These are phyloP conservation scores for Anguilla japonica DNA, from an alignment of 2,113 vertebrate genomes.

Conservation along the genomic window DNA sequence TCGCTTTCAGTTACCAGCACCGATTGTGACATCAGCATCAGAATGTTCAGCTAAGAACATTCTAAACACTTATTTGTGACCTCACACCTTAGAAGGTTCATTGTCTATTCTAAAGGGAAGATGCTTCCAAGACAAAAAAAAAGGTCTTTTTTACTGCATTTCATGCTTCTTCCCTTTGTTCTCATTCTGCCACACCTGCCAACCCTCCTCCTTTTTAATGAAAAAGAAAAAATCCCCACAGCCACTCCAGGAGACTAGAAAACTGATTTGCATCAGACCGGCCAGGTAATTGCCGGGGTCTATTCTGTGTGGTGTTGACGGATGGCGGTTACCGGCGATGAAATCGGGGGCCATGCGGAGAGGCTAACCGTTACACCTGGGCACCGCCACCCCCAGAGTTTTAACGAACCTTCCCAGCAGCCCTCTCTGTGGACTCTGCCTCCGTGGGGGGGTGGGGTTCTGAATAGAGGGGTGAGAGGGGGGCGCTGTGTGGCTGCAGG, in stretches of 20 bases:
- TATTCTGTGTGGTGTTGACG: background rate
- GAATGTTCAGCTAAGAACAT: too few relatives aligned
- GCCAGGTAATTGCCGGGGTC: background rate
- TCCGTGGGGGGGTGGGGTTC: background rate
- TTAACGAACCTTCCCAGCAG: slow-evolving; percentile 7
- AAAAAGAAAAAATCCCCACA: background rate
- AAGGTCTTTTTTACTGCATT: too few relatives aligned
- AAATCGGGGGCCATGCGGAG: background rate
- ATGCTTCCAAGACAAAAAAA: background rate
- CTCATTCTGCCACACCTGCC: background rate
- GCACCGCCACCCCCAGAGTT: background rate
- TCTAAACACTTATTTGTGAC: too few relatives aligned
- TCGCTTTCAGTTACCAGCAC: too few relatives aligned
- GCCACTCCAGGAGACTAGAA: background rate
- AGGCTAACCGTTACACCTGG: slow-evolving; percentile 16
- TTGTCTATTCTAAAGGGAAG: background rate
- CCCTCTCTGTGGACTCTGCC: background rate
- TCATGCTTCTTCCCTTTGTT: background rate
- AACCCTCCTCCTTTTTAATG: background rate
- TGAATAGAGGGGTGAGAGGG: background rate
- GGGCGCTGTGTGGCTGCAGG: background rate
- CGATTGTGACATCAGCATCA: too few relatives aligned
- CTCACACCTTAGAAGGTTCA: background rate
- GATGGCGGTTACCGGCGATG: background rate
- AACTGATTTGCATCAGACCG: background rate